Percentiles rank a stretch among this genome's conserved stretches.
Conservation (phyloP, 2,113 vertebrate species). For the Otus sunia region DNA sequence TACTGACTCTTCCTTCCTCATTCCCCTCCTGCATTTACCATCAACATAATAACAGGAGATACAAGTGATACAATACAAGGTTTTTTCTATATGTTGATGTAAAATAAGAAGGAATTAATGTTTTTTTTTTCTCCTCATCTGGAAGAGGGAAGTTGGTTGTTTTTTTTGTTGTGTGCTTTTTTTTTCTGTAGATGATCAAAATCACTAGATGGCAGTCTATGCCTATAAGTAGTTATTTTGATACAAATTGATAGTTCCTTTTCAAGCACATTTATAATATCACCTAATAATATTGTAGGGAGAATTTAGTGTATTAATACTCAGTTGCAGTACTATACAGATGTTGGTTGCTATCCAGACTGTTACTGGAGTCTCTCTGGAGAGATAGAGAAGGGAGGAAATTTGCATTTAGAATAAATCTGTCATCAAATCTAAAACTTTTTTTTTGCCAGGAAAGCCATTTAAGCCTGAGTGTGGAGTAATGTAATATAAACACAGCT, state of each 20-base stretch:
- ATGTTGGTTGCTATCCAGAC: neutral
- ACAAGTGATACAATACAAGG: neutral
- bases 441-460: neutral
- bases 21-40: neutral
- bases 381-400: neutral
- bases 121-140: neutral
- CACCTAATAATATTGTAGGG: neutral
- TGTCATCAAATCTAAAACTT: neutral
- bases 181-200: neutral
- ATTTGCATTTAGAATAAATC: neutral
- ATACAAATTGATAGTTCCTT: neutral
- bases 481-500: neutral
- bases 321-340: neutral
- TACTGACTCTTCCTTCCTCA: neutral
- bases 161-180: neutral
- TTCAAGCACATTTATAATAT: neutral
- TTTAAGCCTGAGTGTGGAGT: neutral
- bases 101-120: neutral
- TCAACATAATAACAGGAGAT: neutral
- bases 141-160: neutral
- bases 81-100: neutral
- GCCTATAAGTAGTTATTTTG: neutral
- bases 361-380: neutral
- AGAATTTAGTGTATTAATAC: neutral
- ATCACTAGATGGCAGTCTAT: conserved; percentile 71